Evolutionary conservation across 2,113 vertebrate species (phyloP).

Genomic region (Barbus barbus): DNA sequence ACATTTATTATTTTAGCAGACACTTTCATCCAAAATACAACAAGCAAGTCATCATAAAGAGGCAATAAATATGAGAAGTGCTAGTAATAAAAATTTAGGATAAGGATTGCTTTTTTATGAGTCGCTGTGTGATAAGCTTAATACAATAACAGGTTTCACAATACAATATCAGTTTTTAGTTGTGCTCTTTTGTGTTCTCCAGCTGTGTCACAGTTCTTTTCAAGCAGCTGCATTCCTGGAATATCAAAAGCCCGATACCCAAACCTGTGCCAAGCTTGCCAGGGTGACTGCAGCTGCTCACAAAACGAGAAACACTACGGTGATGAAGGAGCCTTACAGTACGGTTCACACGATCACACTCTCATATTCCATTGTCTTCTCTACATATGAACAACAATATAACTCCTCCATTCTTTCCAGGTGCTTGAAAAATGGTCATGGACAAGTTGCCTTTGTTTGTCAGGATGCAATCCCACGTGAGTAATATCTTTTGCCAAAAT

Average conservation of each 20-base stretch:
- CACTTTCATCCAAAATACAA: too few species aligned
- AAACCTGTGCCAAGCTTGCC: slow-evolving; percentile 76
- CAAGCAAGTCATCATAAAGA: too few species aligned
- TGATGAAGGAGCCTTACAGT: slow-evolving; percentile 82
- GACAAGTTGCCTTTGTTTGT: slow-evolving; percentile 87
- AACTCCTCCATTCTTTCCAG: slow-evolving; percentile 63
- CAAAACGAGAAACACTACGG: slow-evolving; percentile 72
- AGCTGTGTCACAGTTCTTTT: slow-evolving; percentile 79
- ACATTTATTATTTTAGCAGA: too few species aligned
- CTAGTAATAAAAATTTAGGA: too few species aligned
- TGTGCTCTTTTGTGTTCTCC: neutral
- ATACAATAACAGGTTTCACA: too few species aligned
- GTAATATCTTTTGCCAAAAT: slow-evolving; percentile 8
- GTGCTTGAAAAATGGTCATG: slow-evolving; percentile 79
- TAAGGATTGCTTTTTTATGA: too few species aligned
- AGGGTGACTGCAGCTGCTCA: slow-evolving; percentile 74
- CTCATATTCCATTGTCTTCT: neutral
- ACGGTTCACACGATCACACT: slow-evolving; percentile 51
- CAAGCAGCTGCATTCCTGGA: slow-evolving; percentile 80
- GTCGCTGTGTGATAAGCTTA: too few species aligned
- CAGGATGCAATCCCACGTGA: slow-evolving; percentile 83
- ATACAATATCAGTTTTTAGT: neutral
- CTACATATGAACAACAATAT: neutral
- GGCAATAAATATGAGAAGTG: too few species aligned
- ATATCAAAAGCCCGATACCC: slow-evolving; percentile 1